Evolutionary conservation across 2,888 invertebrate genomes (phyloP), one percentile per base, ranked within the genome.

Genomic region (Cancer borealis): DNA sequence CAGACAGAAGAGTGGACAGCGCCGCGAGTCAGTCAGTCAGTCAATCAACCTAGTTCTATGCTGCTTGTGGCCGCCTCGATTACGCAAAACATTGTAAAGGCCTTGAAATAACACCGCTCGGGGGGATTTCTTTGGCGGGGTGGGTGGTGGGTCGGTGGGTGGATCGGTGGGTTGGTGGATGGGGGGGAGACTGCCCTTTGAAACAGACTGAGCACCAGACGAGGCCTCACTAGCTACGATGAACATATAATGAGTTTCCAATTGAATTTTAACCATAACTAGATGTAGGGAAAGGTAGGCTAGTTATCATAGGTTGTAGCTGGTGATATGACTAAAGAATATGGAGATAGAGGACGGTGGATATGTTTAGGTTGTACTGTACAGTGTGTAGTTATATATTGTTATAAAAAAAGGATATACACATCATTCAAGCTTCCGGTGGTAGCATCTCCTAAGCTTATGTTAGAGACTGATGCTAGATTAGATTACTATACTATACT

Each of bases 61-160:
- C 10, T 54, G 17, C 46, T 39, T 46, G 89, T 89, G 26, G 45
- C 54, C 26, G 45, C 54, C 26, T 89, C 47, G 21, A 5, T 45
- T 14, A 79, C 46, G 49, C 54, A 46, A 46, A 89, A 46, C 89
- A 89, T 89, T 14, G 46, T 46, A 46, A 14, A 8, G 45, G 10
- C 21, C 89, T 88, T 47, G 46, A 89, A 49, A 60, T 60, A n/a
- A 66, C 54, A 30, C 60, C 60, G 49, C 91, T 66, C 26, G 30
- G 30, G n/a, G 30, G 39, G 26, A 66, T 26, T 91, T 60, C 49
- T 54, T 17, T 14, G 46, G 49, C 5, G 73, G n/a, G 10, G 26
- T 79, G 73, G 10, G 73, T 2, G 0, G n/a, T 1, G 14, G 49
- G 26, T n/a, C 10, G 39, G 54, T 17, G 3, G 49, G 30, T 66